Conservation (phyloP, 2,888 invertebrate species). For the Conus canariensis region DNA sequence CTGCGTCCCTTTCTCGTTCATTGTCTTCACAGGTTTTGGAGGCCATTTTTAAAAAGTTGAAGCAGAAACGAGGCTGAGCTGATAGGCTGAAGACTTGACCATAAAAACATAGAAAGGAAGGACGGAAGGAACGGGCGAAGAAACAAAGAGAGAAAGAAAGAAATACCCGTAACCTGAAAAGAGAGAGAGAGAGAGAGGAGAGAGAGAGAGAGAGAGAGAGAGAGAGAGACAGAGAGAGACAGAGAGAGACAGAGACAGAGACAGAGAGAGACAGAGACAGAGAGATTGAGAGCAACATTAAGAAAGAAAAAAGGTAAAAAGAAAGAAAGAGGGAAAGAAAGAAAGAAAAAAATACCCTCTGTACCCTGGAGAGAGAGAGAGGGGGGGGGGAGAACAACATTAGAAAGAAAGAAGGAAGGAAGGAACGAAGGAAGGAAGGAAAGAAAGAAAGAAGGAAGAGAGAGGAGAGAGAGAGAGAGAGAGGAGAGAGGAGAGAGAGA, state of each 20-base stretch:
- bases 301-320: not conserved
- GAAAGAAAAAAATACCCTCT: not conserved
- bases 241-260: not conserved
- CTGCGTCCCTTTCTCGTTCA: too few species aligned
- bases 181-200: not conserved
- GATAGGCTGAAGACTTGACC: too few species aligned
- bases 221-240: slow-evolving; percentile 3
- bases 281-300: not conserved
- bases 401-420: not conserved
- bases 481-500: slow-evolving; percentile 1
- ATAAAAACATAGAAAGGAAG: not conserved
- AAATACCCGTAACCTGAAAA: not conserved
- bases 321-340: not conserved
- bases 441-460: not conserved
- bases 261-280: not conserved
- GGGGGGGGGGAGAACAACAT: not conserved
- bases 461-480: not conserved
- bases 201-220: not conserved
- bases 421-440: not conserved
- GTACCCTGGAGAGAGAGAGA: not conserved
- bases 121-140: not conserved
- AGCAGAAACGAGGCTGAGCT: too few species aligned
- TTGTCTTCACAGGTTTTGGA: too few species aligned
- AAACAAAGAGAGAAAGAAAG: not conserved
- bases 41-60: too few species aligned